A percentile compares a stretch with the other conserved stretches of the same genome.
phyloP scores from a whole-genome alignment of 2,888 invertebrate genomes.

The Zele albiditarsus region DNA sequence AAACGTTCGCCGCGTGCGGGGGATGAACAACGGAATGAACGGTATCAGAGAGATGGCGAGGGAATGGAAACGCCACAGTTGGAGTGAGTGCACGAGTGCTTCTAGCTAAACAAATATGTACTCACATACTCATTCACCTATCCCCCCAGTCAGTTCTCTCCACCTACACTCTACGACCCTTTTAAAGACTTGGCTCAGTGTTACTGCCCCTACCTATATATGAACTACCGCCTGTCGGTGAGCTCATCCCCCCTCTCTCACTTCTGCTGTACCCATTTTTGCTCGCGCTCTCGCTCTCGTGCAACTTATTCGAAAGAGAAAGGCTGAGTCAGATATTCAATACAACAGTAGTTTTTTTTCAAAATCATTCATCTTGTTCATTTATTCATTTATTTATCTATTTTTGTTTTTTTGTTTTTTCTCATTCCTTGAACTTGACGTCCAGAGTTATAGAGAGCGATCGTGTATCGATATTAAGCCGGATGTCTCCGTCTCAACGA shows the following conservation, averaged over 20 bases:
- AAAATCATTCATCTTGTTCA: conserved; percentile 11
- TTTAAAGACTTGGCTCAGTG: conserved; percentile 39
- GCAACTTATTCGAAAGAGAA: not conserved
- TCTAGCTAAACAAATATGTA: conserved; percentile 72
- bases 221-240: conserved; percentile 37
- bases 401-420: no score
- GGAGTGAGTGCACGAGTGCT: conserved; percentile 65
- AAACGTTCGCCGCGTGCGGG: not conserved
- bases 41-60: conserved; percentile 33
- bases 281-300: not conserved
- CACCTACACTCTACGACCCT: conserved; percentile 57
- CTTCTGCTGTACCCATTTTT: conserved; percentile 14
- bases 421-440: not conserved
- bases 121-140: conserved; percentile 72
- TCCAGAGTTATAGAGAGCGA: conserved; percentile 16
- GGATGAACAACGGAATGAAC: not conserved
- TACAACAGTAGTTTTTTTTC: not conserved
- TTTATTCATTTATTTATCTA: not conserved
- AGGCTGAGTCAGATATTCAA: not conserved
- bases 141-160: conserved; percentile 62
- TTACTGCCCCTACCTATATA: conserved; percentile 11
- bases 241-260: conserved; percentile 33
- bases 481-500: conserved; percentile 37
- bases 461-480: conserved; percentile 36
- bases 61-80: conserved; percentile 48